Evolutionary conservation across 1,140 invertebrate species (phyloP), one percentile per base, ranked within the genome.

Genomic region (Drosophila orena): DNA sequence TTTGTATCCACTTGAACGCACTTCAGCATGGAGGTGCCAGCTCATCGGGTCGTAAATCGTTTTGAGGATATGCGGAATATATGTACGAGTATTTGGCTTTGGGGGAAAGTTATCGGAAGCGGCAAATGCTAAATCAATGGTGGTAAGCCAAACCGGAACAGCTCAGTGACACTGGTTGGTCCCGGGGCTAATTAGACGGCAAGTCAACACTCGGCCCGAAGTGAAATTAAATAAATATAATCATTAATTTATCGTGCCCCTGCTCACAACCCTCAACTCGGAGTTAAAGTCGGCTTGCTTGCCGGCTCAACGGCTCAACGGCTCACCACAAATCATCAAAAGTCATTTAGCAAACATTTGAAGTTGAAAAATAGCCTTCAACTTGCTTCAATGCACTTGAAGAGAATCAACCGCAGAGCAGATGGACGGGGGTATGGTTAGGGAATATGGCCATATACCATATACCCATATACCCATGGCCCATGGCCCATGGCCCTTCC

Each of bases 281-380:
- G 35, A 61, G 10, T 17, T 49, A 37, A 20, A 38, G 22, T 44
- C 54, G 12, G 56, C 49, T 40, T 47, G 58, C 22, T 27, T 2
- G 22, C 2, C 8, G 44, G 22, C 44, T 46, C 17, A 27, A 12
- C 20, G 47, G 47, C 49, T 79, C 68, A 79, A 12, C 20, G 47
- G 47, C 49, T 79, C 68, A 79, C 84, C 85, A 89, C 84, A 89
- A 89, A 89, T 89, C 84, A 89, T 89, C 84, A 89, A 89, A 89
- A 89, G 84, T 89, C 84, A 89, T 89, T 89, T 89, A 89, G 84
- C 84, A 89, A 88, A 89, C 84, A 89, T 89, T 89, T 89, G 84
- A 89, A 80, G 84, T 89, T 89, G 84, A 89, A 89, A 89, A 89
- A 89, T 89, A 89, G 84, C 84, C 84, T 89, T 80, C 85, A 89